phyloP scores from a whole-genome alignment of 1,140 invertebrate genomes.

The Aricia agestis region DNA sequence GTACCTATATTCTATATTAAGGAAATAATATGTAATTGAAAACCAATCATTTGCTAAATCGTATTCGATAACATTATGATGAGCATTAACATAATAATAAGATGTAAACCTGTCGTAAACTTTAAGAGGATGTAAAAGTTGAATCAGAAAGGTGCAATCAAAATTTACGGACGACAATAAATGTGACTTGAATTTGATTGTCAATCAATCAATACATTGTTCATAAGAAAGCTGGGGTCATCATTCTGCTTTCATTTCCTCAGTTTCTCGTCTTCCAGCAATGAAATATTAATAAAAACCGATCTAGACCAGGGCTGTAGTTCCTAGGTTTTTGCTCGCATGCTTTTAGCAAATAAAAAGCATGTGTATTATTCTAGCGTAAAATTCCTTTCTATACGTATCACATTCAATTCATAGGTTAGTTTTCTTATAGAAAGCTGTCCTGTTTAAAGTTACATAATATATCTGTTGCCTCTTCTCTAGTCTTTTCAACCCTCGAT shows the following conservation, averaged over 20 bases:
- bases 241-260: conserved; percentile 3
- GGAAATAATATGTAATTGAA: no score
- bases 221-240: not conserved
- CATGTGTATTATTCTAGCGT: not conserved
- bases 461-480: no score
- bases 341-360: not conserved
- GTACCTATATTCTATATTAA: no score
- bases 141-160: no score
- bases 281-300: conserved; percentile 1
- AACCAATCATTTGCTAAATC: no score
- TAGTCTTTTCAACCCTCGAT: no score
- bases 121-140: no score
- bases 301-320: not conserved
- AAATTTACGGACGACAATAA: not conserved
- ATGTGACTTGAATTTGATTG: not conserved
- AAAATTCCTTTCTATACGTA: not conserved
- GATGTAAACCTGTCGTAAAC: no score
- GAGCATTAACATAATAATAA: no score
- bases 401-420: not conserved
- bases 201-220: not conserved
- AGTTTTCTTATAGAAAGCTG: not conserved
- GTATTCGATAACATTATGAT: no score
- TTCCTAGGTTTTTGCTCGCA: not conserved
- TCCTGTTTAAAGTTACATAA: not conserved
- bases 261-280: not conserved